A percentile compares a stretch with the other conserved stretches of the same genome.
phyloP scores from a whole-genome alignment of 2,797 vertebrate genomes.

The Silurus aristotelis region DNA sequence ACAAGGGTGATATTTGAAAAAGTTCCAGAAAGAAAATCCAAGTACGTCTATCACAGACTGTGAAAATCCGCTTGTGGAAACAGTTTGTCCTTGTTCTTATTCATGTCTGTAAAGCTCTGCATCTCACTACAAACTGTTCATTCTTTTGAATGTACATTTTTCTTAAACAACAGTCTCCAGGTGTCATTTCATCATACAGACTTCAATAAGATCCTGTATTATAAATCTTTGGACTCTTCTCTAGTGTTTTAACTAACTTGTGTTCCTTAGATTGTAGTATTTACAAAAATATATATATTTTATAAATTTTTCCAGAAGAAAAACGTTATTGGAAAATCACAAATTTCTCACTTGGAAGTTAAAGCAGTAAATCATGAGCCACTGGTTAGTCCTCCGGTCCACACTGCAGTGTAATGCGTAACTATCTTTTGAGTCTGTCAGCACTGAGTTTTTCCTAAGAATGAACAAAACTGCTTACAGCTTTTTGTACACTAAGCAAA shows the following conservation, averaged over 20 bases:
- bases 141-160: not conserved
- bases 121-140: not conserved
- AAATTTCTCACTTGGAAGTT: not conserved
- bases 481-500: not conserved
- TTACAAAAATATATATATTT: no score
- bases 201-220: no score
- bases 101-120: not conserved
- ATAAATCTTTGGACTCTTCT: no score
- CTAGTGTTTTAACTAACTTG: no score
- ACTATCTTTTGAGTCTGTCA: not conserved
- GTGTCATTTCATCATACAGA: no score
- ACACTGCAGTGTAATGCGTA: no score
- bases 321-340: not conserved
- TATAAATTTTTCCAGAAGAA: not conserved
- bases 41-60: not conserved
- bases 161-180: not conserved
- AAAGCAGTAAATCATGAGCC: not conserved
- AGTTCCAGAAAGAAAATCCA: not conserved
- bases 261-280: no score
- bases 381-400: not conserved
- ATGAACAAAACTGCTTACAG: not conserved
- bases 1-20: not conserved
- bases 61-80: not conserved
- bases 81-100: not conserved
- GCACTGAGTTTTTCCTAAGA: not conserved